Evolutionary conservation across 2,888 invertebrate genomes (phyloP).

Genomic region (Tolmerus cingulatus): DNA sequence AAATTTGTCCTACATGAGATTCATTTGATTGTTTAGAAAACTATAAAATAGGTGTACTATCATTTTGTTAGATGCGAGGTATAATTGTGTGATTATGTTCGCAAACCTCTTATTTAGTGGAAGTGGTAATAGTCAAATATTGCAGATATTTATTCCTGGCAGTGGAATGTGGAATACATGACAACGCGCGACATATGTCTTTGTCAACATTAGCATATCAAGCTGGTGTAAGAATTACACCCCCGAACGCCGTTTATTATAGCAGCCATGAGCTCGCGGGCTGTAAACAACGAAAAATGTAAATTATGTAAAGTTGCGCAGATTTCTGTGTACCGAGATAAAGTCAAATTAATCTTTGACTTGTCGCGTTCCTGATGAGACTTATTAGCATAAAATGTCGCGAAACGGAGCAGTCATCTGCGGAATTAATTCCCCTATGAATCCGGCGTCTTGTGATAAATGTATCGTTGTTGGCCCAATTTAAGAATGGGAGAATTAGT

Average conservation of each 20-base stretch:
- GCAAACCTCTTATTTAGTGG: neutral
- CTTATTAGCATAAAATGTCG: neutral
- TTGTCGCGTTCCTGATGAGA: neutral
- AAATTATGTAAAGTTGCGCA: neutral
- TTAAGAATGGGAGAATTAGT: slow-evolving; percentile 29
- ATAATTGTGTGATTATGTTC: neutral
- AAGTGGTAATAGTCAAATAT: neutral
- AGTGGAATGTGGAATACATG: neutral
- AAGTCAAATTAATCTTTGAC: neutral
- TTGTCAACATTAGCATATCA: neutral
- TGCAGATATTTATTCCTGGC: too few relatives aligned
- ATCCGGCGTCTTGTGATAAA: slow-evolving; percentile 11
- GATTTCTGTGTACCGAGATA: neutral
- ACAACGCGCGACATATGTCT: neutral
- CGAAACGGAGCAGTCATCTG: slow-evolving; percentile 1
- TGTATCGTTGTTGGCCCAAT: neutral
- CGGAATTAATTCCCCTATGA: neutral
- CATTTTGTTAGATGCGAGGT: neutral
- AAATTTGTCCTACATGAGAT: too few relatives aligned
- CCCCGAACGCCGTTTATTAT: neutral
- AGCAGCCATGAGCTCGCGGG: neutral
- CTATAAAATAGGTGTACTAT: neutral
- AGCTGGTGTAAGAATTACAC: neutral
- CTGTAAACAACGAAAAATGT: neutral
- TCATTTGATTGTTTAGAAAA: neutral